Percentiles rank a stretch among this genome's conserved stretches.
phyloP scores from a whole-genome alignment of 2,113 vertebrate species.

The Osmerus mordax region DNA sequence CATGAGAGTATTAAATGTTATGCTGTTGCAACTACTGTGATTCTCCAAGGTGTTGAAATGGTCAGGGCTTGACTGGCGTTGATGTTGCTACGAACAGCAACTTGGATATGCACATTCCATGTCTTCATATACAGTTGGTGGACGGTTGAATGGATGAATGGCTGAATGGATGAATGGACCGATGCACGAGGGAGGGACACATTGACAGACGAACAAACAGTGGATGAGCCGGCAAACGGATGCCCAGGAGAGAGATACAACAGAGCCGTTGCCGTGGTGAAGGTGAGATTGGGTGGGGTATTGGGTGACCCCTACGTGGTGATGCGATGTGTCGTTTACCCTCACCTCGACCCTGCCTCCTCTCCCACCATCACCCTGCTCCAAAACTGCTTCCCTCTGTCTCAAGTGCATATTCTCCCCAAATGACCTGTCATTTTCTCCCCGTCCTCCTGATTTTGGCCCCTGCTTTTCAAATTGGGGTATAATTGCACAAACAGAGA shows the following conservation, averaged over 20 bases:
- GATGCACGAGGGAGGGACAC: neutral
- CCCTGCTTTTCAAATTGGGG: conserved; percentile 52
- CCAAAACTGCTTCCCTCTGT: conserved; percentile 68
- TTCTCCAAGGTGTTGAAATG: conserved; percentile 1
- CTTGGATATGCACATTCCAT: neutral
- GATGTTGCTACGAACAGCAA: conserved; percentile 10
- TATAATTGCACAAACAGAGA: conserved; percentile 75
- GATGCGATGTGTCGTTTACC: conserved; percentile 70
- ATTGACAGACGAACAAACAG: conserved; percentile 26
- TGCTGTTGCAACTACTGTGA: neutral
- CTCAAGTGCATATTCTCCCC: conserved; percentile 75
- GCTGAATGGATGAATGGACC: conserved; percentile 10
- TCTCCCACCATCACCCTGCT: conserved; percentile 47
- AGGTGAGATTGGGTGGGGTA: conserved; percentile 45
- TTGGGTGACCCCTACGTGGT: conserved; percentile 57
- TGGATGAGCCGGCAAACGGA: conserved; percentile 12
- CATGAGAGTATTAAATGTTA: no score
- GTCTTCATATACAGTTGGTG: neutral
- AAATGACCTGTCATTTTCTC: conserved; percentile 67
- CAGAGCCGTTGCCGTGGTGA: conserved; percentile 42
- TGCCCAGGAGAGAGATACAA: neutral
- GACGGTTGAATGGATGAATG: neutral
- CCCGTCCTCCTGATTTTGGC: conserved; percentile 53
- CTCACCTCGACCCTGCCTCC: conserved; percentile 54
- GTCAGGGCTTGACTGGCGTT: neutral